These are phyloP conservation scores for Cydia fagiglandana DNA, from an alignment of 1,140 invertebrate genomes.

Conservation along the genomic window DNA sequence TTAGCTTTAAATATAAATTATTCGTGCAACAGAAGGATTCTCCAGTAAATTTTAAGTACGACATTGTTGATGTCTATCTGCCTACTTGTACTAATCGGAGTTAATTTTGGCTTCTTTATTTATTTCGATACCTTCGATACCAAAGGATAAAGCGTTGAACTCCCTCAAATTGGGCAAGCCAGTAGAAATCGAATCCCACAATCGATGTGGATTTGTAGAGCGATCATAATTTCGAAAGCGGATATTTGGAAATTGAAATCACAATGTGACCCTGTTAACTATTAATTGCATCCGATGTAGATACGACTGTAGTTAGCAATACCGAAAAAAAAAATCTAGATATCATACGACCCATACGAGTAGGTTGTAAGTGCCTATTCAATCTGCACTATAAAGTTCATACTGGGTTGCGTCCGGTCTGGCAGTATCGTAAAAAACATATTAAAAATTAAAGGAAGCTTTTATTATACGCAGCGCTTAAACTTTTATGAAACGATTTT, in stretches of 20 bases:
- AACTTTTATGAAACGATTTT: background rate
- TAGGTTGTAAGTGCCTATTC: background rate
- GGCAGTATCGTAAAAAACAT: background rate
- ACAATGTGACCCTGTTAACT: background rate
- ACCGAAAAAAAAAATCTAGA: background rate
- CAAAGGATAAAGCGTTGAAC: too few species aligned
- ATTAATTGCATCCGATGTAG: background rate
- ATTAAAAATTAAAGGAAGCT: background rate
- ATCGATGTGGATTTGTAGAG: background rate
- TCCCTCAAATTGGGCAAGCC: too few species aligned
- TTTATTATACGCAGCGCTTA: background rate
- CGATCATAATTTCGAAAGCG: background rate
- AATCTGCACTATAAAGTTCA: background rate
- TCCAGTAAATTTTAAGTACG: too few species aligned
- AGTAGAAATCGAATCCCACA: too few species aligned
- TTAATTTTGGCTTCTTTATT: too few species aligned
- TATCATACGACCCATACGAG: background rate
- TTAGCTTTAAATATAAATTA: too few species aligned
- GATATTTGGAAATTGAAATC: background rate
- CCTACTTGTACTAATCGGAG: too few species aligned
- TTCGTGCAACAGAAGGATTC: too few species aligned
- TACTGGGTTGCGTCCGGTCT: background rate
- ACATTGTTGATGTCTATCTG: too few species aligned
- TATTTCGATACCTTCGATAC: too few species aligned
- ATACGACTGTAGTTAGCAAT: background rate